phyloP scores from a whole-genome alignment of 2,113 vertebrate genomes.

The Paedocypris sp. region DNA sequence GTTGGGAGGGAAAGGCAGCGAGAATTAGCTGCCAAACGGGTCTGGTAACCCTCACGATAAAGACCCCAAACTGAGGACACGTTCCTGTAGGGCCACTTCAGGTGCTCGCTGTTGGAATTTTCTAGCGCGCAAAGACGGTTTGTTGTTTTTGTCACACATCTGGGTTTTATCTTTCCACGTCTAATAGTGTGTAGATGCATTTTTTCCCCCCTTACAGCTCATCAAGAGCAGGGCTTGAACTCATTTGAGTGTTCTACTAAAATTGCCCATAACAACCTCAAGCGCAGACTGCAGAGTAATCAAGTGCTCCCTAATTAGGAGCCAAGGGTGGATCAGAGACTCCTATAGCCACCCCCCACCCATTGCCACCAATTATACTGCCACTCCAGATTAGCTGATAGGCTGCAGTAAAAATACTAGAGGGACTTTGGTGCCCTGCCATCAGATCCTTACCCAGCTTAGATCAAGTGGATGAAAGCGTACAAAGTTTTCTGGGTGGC shows the following conservation, averaged over 20 bases:
- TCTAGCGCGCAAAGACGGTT: neutral
- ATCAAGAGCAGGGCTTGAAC: slow-evolving; percentile 24
- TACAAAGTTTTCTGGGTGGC: neutral
- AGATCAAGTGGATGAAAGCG: neutral
- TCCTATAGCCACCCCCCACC: slow-evolving; percentile 21
- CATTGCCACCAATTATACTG: slow-evolving; percentile 34
- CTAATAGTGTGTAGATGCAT: neutral
- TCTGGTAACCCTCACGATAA: slow-evolving; percentile 27
- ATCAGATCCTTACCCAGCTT: slow-evolving; percentile 2
- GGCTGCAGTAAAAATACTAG: slow-evolving; percentile 11
- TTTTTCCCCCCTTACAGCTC: neutral
- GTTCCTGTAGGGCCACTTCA: slow-evolving; percentile 1
- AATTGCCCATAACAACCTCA: slow-evolving; percentile 29
- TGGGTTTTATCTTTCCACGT: neutral
- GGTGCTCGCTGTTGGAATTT: too few species aligned
- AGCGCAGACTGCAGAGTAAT: slow-evolving; percentile 22
- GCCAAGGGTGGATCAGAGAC: slow-evolving; percentile 29
- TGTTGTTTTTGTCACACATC: neutral
- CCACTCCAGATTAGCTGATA: slow-evolving; percentile 28
- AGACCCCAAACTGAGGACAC: slow-evolving; percentile 12
- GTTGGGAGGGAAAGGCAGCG: neutral
- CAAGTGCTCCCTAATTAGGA: slow-evolving; percentile 31
- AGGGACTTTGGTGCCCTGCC: slow-evolving; percentile 16
- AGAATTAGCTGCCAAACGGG: slow-evolving; percentile 28
- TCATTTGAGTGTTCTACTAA: slow-evolving; percentile 26